Base-by-base conservation (phyloP, 2,113 vertebrate genomes). In the Chaenogobius annularis region DNA sequence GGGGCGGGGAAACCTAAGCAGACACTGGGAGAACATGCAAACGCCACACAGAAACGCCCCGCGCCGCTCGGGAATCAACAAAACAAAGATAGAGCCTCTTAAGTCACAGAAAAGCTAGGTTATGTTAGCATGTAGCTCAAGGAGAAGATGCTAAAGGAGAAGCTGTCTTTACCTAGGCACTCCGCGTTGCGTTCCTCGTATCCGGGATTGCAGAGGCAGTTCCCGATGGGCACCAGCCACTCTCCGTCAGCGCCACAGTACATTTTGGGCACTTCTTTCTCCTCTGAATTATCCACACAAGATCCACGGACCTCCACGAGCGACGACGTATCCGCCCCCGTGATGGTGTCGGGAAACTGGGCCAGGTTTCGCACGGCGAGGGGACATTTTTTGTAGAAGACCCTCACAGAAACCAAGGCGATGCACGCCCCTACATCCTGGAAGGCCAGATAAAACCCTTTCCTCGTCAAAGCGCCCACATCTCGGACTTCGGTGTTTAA, bases 191-290 rank as follows among this genome's bases (percentile, higher is more conserved):
- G 93, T 68, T 99, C 96, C 85, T 99, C 97, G 0, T 95, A 97
- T 88, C 98, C 98, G 68, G 96, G 96, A 17, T 98, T 96, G 87
- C 98, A 99, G 19, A 98, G 75, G 72, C 98, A 99, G 92, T 96
- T 98, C 91, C 98, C 98, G 90, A 99, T 99, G 82, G 98, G 98
- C 72, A 99, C 98, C 93, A 99, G 91, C 98, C 98, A 99, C 74
- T 99, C 98, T 0, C 98, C 98, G 79, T 99, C 98, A 73, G 98
- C 96, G 74, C 98, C 97, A 1, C 98, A 99, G 93, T 99, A 98
- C 98, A 99, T 99, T 92, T 98, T 98, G 78, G 98, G 98, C 89
- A 96, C 95, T 88, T 99, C 97, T 84, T 96, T 97, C 84, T 99
- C 97, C 86, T 98, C 96, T 0, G 98, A 98, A 90, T 99, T 96